A percentile compares a stretch with the other conserved stretches of the same genome.
phyloP scores from a whole-genome alignment of 2,888 invertebrate species.

The Nemotelus nigrinus region DNA sequence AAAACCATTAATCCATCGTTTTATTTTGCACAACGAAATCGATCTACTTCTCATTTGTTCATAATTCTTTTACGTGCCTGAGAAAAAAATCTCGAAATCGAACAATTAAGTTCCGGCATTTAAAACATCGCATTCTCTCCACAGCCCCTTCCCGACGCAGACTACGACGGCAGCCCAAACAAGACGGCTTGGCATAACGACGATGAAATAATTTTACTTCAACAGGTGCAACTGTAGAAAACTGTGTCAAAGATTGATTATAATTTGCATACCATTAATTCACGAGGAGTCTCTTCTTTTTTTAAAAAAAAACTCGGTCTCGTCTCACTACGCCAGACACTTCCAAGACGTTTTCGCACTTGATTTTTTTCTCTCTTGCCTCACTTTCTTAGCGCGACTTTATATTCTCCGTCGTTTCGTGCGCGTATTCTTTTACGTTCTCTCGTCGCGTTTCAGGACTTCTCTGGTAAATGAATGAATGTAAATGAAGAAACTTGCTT shows the following conservation, averaged over 20 bases:
- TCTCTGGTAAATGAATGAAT: neutral
- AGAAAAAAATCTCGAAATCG: too few relatives aligned
- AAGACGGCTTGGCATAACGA: too few relatives aligned
- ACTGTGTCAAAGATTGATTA: slow-evolving; percentile 47
- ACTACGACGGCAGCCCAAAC: too few relatives aligned
- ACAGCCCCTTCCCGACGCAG: too few relatives aligned
- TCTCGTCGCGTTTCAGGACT: neutral
- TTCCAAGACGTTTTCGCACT: slow-evolving; percentile 36
- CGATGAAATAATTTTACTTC: neutral
- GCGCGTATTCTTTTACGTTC: neutral
- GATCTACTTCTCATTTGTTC: too few relatives aligned
- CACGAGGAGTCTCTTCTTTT: slow-evolving; percentile 15
- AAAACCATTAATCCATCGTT: too few relatives aligned
- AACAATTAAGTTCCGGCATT: too few relatives aligned
- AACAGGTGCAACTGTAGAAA: slow-evolving; percentile 37
- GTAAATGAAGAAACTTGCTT: slow-evolving; percentile 5
- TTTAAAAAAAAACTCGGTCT: slow-evolving; percentile 2
- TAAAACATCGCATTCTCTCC: too few relatives aligned
- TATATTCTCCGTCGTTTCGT: neutral
- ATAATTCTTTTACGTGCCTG: too few relatives aligned
- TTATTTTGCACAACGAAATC: too few relatives aligned
- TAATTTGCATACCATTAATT: slow-evolving; percentile 49
- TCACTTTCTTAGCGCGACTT: neutral
- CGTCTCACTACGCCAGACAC: slow-evolving; percentile 10
- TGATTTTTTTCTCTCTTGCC: slow-evolving; percentile 10